Conservation (phyloP, 2,888 invertebrate genomes). For the Agonopterix heracliana region DNA sequence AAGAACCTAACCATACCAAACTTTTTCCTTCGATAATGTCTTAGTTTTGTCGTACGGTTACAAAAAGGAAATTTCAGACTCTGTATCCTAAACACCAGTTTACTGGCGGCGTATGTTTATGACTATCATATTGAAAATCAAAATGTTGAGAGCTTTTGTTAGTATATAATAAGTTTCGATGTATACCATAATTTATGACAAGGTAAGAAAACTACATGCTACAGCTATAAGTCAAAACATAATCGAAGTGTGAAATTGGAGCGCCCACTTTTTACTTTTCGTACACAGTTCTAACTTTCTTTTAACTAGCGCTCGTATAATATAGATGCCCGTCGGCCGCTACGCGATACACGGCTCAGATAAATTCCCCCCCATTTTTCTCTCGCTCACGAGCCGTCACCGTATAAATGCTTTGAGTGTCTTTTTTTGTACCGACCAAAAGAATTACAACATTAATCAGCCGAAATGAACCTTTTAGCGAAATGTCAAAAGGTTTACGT, state of each 20-base stretch:
- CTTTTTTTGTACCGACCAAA: slow-evolving; percentile 57
- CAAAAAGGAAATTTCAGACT: too few relatives aligned
- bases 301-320: slow-evolving; percentile 29
- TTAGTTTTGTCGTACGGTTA: too few relatives aligned
- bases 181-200: too few relatives aligned
- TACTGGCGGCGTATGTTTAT: too few relatives aligned
- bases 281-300: slow-evolving; percentile 21
- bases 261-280: slow-evolving; percentile 27
- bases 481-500: slow-evolving; percentile 67
- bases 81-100: too few relatives aligned
- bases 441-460: slow-evolving; percentile 69
- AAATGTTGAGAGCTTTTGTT: too few relatives aligned
- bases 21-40: background rate
- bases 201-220: too few relatives aligned
- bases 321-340: slow-evolving; percentile 42
- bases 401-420: slow-evolving; percentile 55
- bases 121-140: too few relatives aligned
- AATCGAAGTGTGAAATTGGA: slow-evolving; percentile 16
- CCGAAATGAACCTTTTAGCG: slow-evolving; percentile 68
- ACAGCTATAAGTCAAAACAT: too few relatives aligned
- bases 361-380: slow-evolving; percentile 61
- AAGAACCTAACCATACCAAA: too few relatives aligned
- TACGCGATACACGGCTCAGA: slow-evolving; percentile 46
- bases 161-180: too few relatives aligned
- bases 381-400: slow-evolving; percentile 49